Evolutionary conservation across 1,140 invertebrate species (phyloP), one percentile per base, ranked within the genome.

Genomic region (Microplitis demolitor): DNA sequence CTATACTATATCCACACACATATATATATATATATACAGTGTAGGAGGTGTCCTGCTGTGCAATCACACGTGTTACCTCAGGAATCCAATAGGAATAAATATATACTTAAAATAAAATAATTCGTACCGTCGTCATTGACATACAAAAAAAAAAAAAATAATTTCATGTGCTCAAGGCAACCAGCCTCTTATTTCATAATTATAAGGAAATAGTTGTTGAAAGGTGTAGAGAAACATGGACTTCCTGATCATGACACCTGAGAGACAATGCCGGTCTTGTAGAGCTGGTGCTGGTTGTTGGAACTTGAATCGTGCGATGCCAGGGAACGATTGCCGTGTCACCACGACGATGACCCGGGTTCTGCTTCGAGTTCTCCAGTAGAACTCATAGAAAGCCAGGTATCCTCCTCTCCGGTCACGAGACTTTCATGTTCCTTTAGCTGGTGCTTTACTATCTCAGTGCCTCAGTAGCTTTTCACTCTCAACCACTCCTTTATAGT

Each of bases 321-420:
- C 71, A 71, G 71, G 62, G 56, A 73, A 73, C 69, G 76, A 77
- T 77, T 77, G 74, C 69, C 71, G 76, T 77, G 76, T 77, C 76
- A 74, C 71, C 74, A 73, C 66, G 74, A 74, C 62, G 74, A 73
- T 76, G 74, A 76, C 74, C 74, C 63, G 24, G 24, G 56, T 4
- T 24, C 24, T 24, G 16, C 4, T 58, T 62, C 24, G 64, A 16
- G 39, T 45, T 45, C 39, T 45, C 4, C 16, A 51, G 58, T 51
- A 66, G 50, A 66, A 66, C 51, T 45, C 50, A 66, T 24, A 50
- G n/a, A 34, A 33, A 62, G 33, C 60, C 51, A 2, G 2, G 24
- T 24, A 24, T 54, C 45, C 16, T 66, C 39, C 45, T 16, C 39
- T 37, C 2, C 35, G 34, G 50, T 66, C 64, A 66, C 64, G 64